phyloP scores from a whole-genome alignment of 2,113 vertebrate genomes.

The Gnathonemus longibarbis region DNA sequence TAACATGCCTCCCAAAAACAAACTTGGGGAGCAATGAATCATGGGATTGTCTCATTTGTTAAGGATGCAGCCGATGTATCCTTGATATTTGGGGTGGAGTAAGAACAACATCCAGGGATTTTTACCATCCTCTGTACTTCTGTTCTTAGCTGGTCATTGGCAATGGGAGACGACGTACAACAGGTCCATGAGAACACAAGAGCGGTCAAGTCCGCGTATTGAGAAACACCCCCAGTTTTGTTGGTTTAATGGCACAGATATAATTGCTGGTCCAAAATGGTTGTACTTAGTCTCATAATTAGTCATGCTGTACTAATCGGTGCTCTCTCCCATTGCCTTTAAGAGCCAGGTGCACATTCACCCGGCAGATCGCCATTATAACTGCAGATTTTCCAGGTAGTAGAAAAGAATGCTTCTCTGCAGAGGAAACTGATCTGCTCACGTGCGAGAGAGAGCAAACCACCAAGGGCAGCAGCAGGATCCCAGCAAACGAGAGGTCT shows the following conservation, averaged over 20 bases:
- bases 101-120: background rate
- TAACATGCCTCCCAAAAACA: background rate
- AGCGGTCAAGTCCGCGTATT: background rate
- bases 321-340: background rate
- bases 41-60: background rate
- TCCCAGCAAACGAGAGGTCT: background rate
- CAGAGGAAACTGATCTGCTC: background rate
- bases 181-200: background rate
- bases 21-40: background rate
- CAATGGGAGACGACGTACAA: background rate
- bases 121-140: background rate
- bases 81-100: too few species aligned
- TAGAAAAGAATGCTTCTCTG: background rate
- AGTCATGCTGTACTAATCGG: background rate
- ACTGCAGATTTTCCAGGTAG: background rate
- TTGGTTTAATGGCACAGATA: background rate
- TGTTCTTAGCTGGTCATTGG: background rate
- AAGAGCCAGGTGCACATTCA: background rate
- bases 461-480: background rate
- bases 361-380: background rate
- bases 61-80: background rate
- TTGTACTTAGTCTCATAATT: background rate
- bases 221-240: background rate
- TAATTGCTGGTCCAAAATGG: background rate
- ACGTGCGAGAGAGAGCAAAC: background rate